Base-by-base conservation (phyloP, 1,140 invertebrate species). In the Daktulosphaira vitifoliae region DNA sequence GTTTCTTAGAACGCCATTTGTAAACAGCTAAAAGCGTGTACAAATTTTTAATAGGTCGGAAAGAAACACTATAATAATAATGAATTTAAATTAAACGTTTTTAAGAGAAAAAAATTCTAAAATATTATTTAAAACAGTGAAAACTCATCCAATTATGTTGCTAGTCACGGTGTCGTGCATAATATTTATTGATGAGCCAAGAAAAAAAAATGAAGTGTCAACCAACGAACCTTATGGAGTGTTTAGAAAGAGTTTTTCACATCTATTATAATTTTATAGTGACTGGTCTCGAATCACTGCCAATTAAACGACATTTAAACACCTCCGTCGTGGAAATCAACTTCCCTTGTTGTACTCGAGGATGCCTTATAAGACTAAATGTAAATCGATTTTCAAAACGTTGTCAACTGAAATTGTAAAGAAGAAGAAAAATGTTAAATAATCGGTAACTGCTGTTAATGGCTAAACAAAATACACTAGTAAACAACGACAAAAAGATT, bases 221-320 rank as follows among this genome's bases (percentile, higher is more conserved):
- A 59, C 54, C 39, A 22, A 25, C 44, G 38, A 56, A 56, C 53
- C 37, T 62, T 62, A 48, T 16, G 46, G 38, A 33, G 56, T 48
- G 20, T 48, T 62, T 48, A 16, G 29, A 33, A 33, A 33, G 54
- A 59, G 42, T 62, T 62, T 33, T 33, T 62, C 56, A 62, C 56
- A 48, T 33, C 42, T 39, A 25, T 29, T 62, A 44, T 29, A n/a
- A 25, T 48, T 5, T 11, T 5, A 11, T 33, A 33, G 29, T 39
- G 56, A n/a, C n/a, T n/a, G n/a, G n/a, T 62, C 56, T 46, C 56
- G 56, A 62, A 48, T 42, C 22, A 48, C 56, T 46, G 56, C 29
- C 56, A 44, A 15, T 11, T 62, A 62, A 62, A 62, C 56, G 25
- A 39, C 18, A 33, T 48, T 33, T 48, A 62, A 62, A 62, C 42